A percentile compares a stretch with the other conserved stretches of the same genome.
phyloP scores from a whole-genome alignment of 1,140 invertebrate species.

The Drosophila kohkoa region DNA sequence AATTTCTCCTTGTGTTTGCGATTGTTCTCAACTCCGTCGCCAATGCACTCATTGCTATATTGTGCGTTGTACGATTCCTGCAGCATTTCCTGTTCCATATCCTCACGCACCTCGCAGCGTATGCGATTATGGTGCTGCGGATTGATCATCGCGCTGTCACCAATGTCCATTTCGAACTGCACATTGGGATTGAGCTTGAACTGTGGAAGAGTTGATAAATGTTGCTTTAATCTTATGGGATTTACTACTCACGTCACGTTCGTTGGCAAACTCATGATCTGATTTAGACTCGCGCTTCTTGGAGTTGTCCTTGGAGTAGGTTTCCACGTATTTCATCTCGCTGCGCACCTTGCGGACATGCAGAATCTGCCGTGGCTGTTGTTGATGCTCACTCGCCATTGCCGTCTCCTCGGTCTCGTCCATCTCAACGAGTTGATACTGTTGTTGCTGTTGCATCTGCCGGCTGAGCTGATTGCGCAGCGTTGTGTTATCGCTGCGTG shows the following conservation, averaged over 20 bases:
- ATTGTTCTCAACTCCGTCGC: conserved; percentile 20
- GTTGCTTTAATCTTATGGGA: not conserved
- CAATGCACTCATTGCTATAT: conserved; percentile 36
- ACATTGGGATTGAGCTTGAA: conserved; percentile 63
- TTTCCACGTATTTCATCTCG: conserved; percentile 77
- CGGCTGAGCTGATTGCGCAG: conserved; percentile 54
- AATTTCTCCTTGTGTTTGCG: conserved; percentile 16
- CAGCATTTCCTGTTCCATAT: conserved; percentile 31
- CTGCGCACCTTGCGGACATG: conserved; percentile 81
- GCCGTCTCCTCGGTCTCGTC: conserved; percentile 19
- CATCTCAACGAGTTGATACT: not conserved
- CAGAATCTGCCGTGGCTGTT: conserved; percentile 47
- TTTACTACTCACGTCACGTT: conserved; percentile 62
- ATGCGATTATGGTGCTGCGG: conserved; percentile 24
- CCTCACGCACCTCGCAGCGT: conserved; percentile 20
- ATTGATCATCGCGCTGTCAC: conserved; percentile 58
- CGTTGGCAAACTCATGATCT: conserved; percentile 80
- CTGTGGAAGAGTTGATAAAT: conserved; percentile 12
- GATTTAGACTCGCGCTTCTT: conserved; percentile 81
- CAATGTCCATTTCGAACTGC: conserved; percentile 76
- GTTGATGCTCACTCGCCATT: conserved; percentile 3
- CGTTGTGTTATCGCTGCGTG: conserved; percentile 58
- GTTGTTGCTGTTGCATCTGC: conserved; percentile 20
- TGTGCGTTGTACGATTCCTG: conserved; percentile 6
- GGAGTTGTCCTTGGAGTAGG: conserved; percentile 48